These are phyloP conservation scores for Eulemur coronatus DNA, from an alignment of 2,797 vertebrate species.

Conservation along the genomic window DNA sequence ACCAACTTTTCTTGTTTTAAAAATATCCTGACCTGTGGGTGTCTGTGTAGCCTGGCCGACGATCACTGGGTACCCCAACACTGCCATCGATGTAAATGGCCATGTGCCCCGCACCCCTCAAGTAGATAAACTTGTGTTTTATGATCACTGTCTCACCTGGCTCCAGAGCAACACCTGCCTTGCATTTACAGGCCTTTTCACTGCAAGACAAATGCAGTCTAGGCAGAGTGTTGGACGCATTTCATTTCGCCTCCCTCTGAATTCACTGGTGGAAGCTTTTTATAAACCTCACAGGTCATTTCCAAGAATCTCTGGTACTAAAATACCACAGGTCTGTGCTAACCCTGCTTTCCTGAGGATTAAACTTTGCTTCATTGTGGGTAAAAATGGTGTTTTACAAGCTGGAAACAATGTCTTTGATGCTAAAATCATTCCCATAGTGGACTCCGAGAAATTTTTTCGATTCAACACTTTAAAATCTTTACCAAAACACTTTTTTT, in stretches of 20 bases:
- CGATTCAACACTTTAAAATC: background rate
- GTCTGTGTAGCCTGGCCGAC: background rate
- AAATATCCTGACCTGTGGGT: background rate
- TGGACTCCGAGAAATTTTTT: background rate
- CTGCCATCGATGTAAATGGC: background rate
- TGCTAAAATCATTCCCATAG: background rate
- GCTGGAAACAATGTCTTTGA: slow-evolving; percentile 26
- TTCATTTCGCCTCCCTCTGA: background rate
- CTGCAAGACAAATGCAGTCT: background rate
- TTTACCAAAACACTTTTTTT: background rate
- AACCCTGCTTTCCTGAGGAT: slow-evolving; percentile 34
- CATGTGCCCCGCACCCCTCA: background rate
- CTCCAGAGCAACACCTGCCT: slow-evolving; percentile 26
- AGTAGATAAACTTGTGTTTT: background rate
- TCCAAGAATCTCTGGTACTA: slow-evolving; percentile 50
- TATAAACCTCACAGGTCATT: slow-evolving; percentile 49
- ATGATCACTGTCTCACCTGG: slow-evolving; percentile 25
- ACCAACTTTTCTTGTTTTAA: background rate
- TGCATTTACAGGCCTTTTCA: slow-evolving; percentile 28
- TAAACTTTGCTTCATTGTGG: slow-evolving; percentile 11
- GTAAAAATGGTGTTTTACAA: background rate
- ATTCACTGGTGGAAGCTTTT: background rate
- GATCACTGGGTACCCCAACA: accelerated
- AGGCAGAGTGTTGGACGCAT: background rate
- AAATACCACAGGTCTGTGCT: slow-evolving; percentile 25